phyloP scores from a whole-genome alignment of 2,888 invertebrate genomes.

The Myathropa florea region DNA sequence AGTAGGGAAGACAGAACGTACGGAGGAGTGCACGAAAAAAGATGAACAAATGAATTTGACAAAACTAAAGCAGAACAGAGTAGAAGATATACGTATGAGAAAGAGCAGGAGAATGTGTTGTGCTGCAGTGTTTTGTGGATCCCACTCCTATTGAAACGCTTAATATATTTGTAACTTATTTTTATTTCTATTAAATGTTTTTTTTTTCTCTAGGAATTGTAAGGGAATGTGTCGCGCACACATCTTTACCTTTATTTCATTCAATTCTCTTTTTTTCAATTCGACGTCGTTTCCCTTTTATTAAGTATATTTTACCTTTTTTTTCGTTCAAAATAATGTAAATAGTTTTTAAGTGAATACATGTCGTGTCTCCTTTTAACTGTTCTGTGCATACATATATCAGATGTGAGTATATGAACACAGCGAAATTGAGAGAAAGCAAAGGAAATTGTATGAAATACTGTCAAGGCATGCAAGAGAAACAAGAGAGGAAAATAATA shows the following conservation, averaged over 20 bases:
- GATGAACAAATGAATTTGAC: not conserved
- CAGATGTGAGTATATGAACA: not conserved
- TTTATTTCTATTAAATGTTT: conserved; percentile 49
- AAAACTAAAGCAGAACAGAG: not conserved
- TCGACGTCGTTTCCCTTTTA: conserved; percentile 15
- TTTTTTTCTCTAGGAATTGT: not conserved
- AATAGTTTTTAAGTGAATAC: conserved; percentile 54
- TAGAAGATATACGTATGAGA: conserved; percentile 4
- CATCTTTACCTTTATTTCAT: not conserved
- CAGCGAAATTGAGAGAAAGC: not conserved
- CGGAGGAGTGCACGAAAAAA: conserved; percentile 49
- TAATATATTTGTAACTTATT: conserved; percentile 68
- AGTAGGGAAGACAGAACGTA: conserved; percentile 59
- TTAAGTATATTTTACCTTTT: conserved; percentile 4
- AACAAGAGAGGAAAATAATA: conserved; percentile 35
- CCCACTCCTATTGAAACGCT: conserved; percentile 54
- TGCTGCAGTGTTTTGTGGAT: conserved; percentile 39
- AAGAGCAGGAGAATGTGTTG: conserved; percentile 10
- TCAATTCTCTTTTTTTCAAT: conserved; percentile 21
- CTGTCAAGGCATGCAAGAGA: not conserved
- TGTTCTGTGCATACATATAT: conserved; percentile 20
- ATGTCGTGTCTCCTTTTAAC: conserved; percentile 15
- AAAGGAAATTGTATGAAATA: not conserved
- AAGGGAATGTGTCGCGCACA: not conserved
- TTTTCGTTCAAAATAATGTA: conserved; percentile 30